Evolutionary conservation across 2,888 invertebrate genomes (phyloP), one percentile per base, ranked within the genome.

Genomic region (Harmothoe impar): DNA sequence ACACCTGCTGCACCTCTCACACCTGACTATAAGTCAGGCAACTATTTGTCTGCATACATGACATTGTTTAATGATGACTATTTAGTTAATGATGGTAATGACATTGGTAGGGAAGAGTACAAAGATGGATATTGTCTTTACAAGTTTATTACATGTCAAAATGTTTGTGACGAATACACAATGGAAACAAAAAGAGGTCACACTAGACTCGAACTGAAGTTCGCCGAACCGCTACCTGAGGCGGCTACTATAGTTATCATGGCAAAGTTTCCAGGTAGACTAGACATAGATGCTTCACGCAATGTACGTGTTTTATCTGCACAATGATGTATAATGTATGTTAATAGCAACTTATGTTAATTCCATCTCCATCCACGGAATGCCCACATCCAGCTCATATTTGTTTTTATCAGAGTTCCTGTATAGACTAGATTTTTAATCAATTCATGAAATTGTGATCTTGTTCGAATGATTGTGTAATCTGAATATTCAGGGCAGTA

Each of bases 261-360:
- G 12, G 86, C 52, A n/a, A 51, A 51, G 12, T 86, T 89, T 68
- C 89, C 89, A 15, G 33, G 68, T 20, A 1, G 15, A 17, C 15
- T 89, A 23, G 29, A 89, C 15, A 33, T 89, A 17, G 89, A 89
- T 62, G 35, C 62, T 15, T 29, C 15, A 25, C 52, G 89, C 23
- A 68, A 68, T 56, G 33, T 89, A 7, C 62, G 43, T n/a, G 31
- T 10, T 81, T 31, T 15, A 81, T 81, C 31, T 10, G 31, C 17
- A n/a, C 31, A 17, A 17, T 5, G n/a, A 68, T 17, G 15, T 17
- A n/a, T 17, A 68, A 23, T 15, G 7, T 7, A 68, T 68, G 68
- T 23, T n/a, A 68, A 17, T 17, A 68, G 5, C 68, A 17, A 68
- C 12, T n/a, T 68, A 52, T 52, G 54, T 68, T n/a, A n/a, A n/a